These are phyloP conservation scores for Laodelphax striatellus DNA, from an alignment of 1,140 invertebrate species.

Conservation along the genomic window DNA sequence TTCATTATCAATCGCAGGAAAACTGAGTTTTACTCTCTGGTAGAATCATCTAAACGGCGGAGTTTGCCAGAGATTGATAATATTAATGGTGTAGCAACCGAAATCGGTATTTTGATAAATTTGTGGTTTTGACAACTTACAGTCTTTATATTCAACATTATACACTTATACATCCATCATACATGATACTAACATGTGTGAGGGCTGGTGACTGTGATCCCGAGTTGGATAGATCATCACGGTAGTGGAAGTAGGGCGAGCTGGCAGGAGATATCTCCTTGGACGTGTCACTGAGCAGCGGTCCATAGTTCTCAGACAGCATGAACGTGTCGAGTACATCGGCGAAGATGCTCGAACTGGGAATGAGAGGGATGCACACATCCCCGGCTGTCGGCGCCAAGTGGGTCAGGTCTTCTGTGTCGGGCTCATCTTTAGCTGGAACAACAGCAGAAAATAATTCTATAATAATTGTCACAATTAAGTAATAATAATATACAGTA, in stretches of 20 bases:
- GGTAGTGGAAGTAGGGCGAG: constrained; percentile 43
- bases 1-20: too few species aligned
- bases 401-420: constrained; percentile 73
- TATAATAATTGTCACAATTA: too few species aligned
- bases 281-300: constrained; percentile 44
- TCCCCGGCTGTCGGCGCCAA: constrained; percentile 81
- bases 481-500: too few species aligned
- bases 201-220: constrained; percentile 30
- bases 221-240: constrained; percentile 35
- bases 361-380: constrained; percentile 67
- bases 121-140: too few species aligned
- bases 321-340: constrained; percentile 68
- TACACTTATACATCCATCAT: too few species aligned
- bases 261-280: constrained; percentile 12
- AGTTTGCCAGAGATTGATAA: too few species aligned
- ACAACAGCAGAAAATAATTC: constrained; percentile 30
- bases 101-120: too few species aligned
- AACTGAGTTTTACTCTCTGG: too few species aligned
- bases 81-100: too few species aligned
- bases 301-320: constrained; percentile 44
- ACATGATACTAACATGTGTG: constrained; percentile 27
- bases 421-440: constrained; percentile 81
- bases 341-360: constrained; percentile 38
- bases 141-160: too few species aligned
- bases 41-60: too few species aligned